These are phyloP conservation scores for Drosophila kurseongensis DNA, from an alignment of 1,140 invertebrate genomes.

Conservation along the genomic window DNA sequence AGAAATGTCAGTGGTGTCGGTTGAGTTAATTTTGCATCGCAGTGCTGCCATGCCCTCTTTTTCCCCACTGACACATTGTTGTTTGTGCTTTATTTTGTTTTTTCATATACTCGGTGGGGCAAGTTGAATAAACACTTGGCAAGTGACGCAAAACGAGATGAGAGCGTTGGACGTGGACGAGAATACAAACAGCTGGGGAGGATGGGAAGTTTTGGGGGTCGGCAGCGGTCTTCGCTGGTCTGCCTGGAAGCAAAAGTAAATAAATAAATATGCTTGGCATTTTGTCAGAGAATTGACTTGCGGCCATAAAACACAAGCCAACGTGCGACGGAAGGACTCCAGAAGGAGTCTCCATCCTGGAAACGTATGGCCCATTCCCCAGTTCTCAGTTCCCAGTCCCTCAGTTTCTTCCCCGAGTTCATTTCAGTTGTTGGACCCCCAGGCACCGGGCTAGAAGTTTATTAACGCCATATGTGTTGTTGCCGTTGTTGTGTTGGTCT, in stretches of 20 bases:
- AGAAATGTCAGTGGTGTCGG: conserved; percentile 20
- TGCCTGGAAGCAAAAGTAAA: conserved; percentile 63
- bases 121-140: conserved; percentile 75
- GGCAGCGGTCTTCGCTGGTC: conserved; percentile 22
- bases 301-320: conserved; percentile 76
- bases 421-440: conserved; percentile 30
- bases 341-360: conserved; percentile 14
- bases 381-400: conserved; percentile 4
- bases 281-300: conserved; percentile 81
- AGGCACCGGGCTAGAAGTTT: conserved; percentile 66
- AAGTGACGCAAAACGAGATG: conserved; percentile 66
- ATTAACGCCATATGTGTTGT: conserved; percentile 78
- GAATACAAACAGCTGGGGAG: conserved; percentile 25
- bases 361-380: not conserved
- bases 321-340: conserved; percentile 48
- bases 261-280: conserved; percentile 82
- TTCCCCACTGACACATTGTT: conserved; percentile 22
- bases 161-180: conserved; percentile 37
- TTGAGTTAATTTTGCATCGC: conserved; percentile 33
- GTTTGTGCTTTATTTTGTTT: conserved; percentile 29
- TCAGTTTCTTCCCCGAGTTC: conserved; percentile 4
- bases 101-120: conserved; percentile 49
- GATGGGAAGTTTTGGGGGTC: not conserved
- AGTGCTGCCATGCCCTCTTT: not conserved
- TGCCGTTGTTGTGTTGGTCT: conserved; percentile 36